These are phyloP conservation scores for Lucilia sericata DNA, from an alignment of 1,140 invertebrate genomes.

Conservation along the genomic window DNA sequence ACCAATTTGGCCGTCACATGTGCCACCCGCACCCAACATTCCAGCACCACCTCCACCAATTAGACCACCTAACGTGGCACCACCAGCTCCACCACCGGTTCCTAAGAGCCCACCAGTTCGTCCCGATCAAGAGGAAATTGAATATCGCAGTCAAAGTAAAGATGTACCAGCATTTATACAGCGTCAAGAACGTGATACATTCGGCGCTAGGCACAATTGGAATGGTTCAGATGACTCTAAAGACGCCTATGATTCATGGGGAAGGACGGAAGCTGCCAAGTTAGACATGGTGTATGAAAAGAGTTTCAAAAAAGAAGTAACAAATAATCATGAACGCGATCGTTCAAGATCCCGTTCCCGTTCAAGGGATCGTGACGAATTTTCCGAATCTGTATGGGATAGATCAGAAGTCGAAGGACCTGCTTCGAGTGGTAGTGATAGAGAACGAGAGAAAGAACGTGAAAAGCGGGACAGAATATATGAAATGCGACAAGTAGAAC, in stretches of 20 bases:
- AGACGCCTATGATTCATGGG: slow-evolving; percentile 56
- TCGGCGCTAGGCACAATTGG: slow-evolving; percentile 73
- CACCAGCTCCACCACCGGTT: slow-evolving; percentile 79
- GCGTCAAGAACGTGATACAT: slow-evolving; percentile 75
- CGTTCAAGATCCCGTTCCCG: slow-evolving; percentile 63
- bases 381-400: slow-evolving; percentile 67
- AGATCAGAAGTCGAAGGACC: slow-evolving; percentile 65
- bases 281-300: slow-evolving; percentile 52
- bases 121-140: slow-evolving; percentile 39
- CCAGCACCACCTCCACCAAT: slow-evolving; percentile 66
- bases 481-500: slow-evolving; percentile 65
- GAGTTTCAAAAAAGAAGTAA: slow-evolving; percentile 56
- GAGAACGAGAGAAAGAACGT: slow-evolving; percentile 65
- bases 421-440: slow-evolving; percentile 64
- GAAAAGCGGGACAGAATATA: slow-evolving; percentile 65
- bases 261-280: slow-evolving; percentile 53
- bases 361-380: slow-evolving; percentile 65
- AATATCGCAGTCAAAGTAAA: slow-evolving; percentile 54
- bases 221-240: slow-evolving; percentile 50
- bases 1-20: slow-evolving; percentile 75
- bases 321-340: slow-evolving; percentile 55
- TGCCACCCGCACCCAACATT: slow-evolving; percentile 71
- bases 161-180: slow-evolving; percentile 80
- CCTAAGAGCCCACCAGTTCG: slow-evolving; percentile 73
- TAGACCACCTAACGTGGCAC: slow-evolving; percentile 66